Percentiles rank a stretch among this genome's conserved stretches.
phyloP scores from a whole-genome alignment of 2,797 vertebrate species.

The Microctenopoma lineatum region DNA sequence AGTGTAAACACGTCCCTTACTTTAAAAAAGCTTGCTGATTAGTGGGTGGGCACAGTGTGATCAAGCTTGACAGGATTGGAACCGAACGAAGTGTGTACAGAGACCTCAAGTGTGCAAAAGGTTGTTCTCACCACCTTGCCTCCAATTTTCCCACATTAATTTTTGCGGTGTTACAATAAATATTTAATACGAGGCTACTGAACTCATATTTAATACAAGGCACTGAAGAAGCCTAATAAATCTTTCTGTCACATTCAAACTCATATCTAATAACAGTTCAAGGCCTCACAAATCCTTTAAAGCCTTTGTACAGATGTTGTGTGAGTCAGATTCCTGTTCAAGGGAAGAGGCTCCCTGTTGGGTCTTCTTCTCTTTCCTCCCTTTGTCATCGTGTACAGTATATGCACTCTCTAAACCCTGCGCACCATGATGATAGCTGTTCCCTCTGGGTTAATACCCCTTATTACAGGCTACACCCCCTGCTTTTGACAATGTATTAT shows the following conservation, averaged over 20 bases:
- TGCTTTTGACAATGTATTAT: slow-evolving; percentile 66
- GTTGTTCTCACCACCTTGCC: neutral
- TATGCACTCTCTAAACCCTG: slow-evolving; percentile 42
- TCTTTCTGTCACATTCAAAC: slow-evolving; percentile 43
- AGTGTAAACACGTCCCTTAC: neutral
- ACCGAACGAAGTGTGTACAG: neutral
- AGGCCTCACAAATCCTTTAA: slow-evolving; percentile 50
- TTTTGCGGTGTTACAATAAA: slow-evolving; percentile 11
- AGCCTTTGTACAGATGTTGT: slow-evolving; percentile 63
- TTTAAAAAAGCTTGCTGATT: slow-evolving; percentile 9
- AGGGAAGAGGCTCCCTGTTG: slow-evolving; percentile 55
- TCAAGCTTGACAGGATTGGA: neutral
- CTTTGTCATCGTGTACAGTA: slow-evolving; percentile 58
- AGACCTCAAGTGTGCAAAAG: neutral
- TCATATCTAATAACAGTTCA: slow-evolving; percentile 51
- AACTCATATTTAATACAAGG: neutral
- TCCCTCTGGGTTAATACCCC: slow-evolving; percentile 68
- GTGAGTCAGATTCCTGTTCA: slow-evolving; percentile 64
- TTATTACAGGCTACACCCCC: slow-evolving; percentile 58
- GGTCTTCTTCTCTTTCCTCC: slow-evolving; percentile 40
- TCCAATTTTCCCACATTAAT: neutral
- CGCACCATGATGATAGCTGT: slow-evolving; percentile 62
- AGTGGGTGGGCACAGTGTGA: neutral
- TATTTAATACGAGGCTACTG: slow-evolving; percentile 13
- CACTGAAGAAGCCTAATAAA: slow-evolving; percentile 16